These are phyloP conservation scores for Phymastichus coffea DNA, from an alignment of 1,140 invertebrate species.

Conservation along the genomic window DNA sequence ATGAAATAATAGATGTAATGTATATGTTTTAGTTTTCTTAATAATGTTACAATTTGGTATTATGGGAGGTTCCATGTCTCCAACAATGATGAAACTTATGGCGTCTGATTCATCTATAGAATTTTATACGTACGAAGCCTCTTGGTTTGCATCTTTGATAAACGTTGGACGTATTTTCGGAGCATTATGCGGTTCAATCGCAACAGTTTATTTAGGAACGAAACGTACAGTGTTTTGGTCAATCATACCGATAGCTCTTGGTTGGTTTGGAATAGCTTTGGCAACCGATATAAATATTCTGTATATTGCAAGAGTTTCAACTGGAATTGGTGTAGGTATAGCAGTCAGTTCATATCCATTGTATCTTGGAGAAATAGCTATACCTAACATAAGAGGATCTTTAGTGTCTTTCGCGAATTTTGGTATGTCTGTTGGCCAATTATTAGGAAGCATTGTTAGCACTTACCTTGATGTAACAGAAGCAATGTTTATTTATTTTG, in stretches of 20 bases:
- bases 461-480: constrained; percentile 60
- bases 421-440: constrained; percentile 62
- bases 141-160: constrained; percentile 63
- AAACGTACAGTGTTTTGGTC: constrained; percentile 65
- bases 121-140: constrained; percentile 61
- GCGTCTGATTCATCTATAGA: constrained; percentile 52
- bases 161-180: constrained; percentile 53
- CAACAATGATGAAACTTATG: constrained; percentile 58
- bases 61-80: constrained; percentile 60
- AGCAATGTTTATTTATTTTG: constrained; percentile 61
- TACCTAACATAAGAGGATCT: constrained; percentile 63
- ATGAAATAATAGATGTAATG: too few species aligned
- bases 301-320: constrained; percentile 58
- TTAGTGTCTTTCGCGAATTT: constrained; percentile 64
- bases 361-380: constrained; percentile 66
- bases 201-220: constrained; percentile 61
- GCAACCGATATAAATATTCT: constrained; percentile 55
- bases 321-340: constrained; percentile 67
- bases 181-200: constrained; percentile 42
- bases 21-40: too few species aligned
- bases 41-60: too few species aligned
- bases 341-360: constrained; percentile 67
- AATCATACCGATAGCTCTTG: constrained; percentile 62
- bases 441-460: constrained; percentile 68
- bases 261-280: constrained; percentile 63